Base-by-base conservation (phyloP, 2,888 invertebrate species). In the Mythimna pallens region DNA sequence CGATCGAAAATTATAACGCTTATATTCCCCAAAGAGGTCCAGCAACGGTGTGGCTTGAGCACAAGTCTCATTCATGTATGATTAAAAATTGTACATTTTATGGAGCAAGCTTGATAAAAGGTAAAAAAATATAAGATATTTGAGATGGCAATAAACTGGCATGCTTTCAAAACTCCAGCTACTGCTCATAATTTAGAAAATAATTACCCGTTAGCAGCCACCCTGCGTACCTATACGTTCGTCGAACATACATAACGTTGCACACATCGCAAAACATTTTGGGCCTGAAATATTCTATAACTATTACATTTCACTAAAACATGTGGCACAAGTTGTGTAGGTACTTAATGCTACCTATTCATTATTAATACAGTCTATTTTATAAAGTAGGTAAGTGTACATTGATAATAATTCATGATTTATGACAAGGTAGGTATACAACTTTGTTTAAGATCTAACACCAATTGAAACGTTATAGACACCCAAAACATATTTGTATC, bases 121-220 rank as follows among this genome's bases (percentile, higher is more conserved):
- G 40, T 40, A 10, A 40, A 8, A 40, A 40, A 40, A 40, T 2
- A 40, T 7, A 40, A 40, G 8, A 40, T 9, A 9, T 5, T 7
- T 7, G 7, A 40, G 43, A 14, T 43, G 43, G 43, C 43, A 14
- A 14, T 43, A 43, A 43, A 43, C 43, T 3, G 17, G 17, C 14
- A 40, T 14, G 2, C n/a, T 14, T 4, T 54, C 20, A 14, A 30
- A 40, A 34, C 2, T 25, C 9, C 25, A 14, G 20, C 50, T 30
- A 36, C 40, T 71, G 22, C 17, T 73, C 30, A 30, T 40, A 30
- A 47, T 50, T 47, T 36, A 2, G n/a, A 50, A 50, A 71, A 9
- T 12, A 50, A 50, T 50, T 10, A 71, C 36, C 47, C 4, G 36
- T 50, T 52, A 10, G 34, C 3, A 22, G 14, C 73, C 22, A 36